Evolutionary conservation across 2,888 invertebrate genomes (phyloP).

Genomic region (Ennomos fuscantarius): DNA sequence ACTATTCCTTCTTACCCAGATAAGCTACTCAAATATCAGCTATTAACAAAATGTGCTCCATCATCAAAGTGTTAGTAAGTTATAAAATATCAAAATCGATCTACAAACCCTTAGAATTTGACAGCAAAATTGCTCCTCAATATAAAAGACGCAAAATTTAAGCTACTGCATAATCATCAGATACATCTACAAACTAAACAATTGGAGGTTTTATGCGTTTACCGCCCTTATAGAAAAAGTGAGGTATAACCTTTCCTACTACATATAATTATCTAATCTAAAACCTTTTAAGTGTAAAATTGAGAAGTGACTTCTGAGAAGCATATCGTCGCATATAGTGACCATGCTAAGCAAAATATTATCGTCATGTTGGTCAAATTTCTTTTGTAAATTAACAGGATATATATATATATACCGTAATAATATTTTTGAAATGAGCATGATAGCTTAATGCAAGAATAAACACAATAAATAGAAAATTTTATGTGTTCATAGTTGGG

Average conservation of each 20-base stretch:
- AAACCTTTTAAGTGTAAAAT: conserved; percentile 81
- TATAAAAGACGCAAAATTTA: conserved; percentile 47
- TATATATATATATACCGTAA: no score
- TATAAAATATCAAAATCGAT: conserved; percentile 37
- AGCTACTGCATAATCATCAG: conserved; percentile 74
- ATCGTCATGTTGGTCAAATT: no score
- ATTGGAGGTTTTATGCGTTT: conserved; percentile 46
- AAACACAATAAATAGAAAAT: no score
- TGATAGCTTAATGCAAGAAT: no score
- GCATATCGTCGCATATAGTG: conserved; percentile 53
- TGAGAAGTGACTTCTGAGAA: conserved; percentile 78
- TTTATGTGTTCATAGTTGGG: no score
- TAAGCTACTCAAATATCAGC: neutral
- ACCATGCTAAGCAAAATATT: conserved; percentile 14
- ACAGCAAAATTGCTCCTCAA: conserved; percentile 68
- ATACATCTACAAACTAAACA: conserved; percentile 65
- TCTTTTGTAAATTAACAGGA: no score
- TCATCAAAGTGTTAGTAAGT: conserved; percentile 35
- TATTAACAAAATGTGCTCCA: conserved; percentile 13
- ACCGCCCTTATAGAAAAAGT: conserved; percentile 55
- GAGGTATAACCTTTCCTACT: conserved; percentile 55
- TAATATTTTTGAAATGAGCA: no score
- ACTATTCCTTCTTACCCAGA: no score
- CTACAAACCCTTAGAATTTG: conserved; percentile 40
- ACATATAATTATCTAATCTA: conserved; percentile 82